Percentiles rank a stretch among this genome's conserved stretches.
phyloP scores from a whole-genome alignment of 1,140 invertebrate species.

The Chironomus tepperi region DNA sequence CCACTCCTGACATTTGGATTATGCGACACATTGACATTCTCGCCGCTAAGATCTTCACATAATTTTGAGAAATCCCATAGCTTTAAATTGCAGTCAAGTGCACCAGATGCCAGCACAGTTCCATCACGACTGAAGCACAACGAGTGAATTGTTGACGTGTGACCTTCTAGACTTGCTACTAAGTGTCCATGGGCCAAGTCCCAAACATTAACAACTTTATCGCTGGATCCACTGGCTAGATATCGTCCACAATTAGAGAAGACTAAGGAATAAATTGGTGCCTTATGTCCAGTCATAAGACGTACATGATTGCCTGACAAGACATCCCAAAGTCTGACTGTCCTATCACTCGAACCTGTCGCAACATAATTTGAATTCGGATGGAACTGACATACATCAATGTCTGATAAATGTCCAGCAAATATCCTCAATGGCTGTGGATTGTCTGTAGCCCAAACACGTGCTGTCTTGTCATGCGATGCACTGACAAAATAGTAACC shows the following conservation, averaged over 20 bases:
- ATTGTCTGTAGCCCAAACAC: slow-evolving; percentile 92
- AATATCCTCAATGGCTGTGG: slow-evolving; percentile 89
- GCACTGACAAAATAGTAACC: slow-evolving; percentile 94
- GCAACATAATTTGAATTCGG: slow-evolving; percentile 97
- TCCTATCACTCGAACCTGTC: slow-evolving; percentile 91
- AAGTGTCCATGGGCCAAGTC: slow-evolving; percentile 83
- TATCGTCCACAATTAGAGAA: slow-evolving; percentile 90
- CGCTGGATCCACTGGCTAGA: slow-evolving; percentile 78
- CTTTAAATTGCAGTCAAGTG: slow-evolving; percentile 78
- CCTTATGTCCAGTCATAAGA: slow-evolving; percentile 91
- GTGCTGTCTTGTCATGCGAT: slow-evolving; percentile 85
- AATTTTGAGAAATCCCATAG: slow-evolving; percentile 88
- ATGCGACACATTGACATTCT: slow-evolving; percentile 75
- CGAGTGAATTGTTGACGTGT: slow-evolving; percentile 69
- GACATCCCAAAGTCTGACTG: slow-evolving; percentile 92
- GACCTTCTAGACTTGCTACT: slow-evolving; percentile 67
- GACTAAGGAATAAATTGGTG: slow-evolving; percentile 65
- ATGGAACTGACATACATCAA: slow-evolving; percentile 93
- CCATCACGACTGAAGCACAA: slow-evolving; percentile 88
- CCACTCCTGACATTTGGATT: slow-evolving; percentile 71
- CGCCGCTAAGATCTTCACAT: slow-evolving; percentile 74
- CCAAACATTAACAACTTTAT: slow-evolving; percentile 78
- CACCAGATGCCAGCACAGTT: slow-evolving; percentile 76
- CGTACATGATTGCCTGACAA: slow-evolving; percentile 85
- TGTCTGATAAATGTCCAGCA: slow-evolving; percentile 88